Percentiles rank a stretch among this genome's conserved stretches.
Evolutionary conservation across 2,797 vertebrate species (phyloP).

Genomic region (Gymnodraco acuticeps): DNA sequence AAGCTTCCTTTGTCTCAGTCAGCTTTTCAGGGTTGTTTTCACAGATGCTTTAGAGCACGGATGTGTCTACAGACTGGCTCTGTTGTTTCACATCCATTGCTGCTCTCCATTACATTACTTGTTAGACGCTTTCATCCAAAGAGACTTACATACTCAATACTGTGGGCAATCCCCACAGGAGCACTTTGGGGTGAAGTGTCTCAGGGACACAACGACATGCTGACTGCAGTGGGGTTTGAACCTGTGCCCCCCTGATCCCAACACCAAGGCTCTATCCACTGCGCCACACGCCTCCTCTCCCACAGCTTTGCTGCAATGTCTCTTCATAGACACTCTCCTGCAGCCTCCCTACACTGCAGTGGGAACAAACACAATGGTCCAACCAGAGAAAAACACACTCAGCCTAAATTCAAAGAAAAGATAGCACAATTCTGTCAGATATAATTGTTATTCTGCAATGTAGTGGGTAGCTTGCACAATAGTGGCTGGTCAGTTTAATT

Average conservation of each 20-base stretch:
- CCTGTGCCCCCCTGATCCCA: too few relatives aligned
- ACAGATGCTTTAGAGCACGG: constrained; percentile 4
- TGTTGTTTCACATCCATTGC: constrained; percentile 46
- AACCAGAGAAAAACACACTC: constrained; percentile 38
- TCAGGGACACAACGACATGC: too few relatives aligned
- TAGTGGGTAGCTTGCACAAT: neutral
- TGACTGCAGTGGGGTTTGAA: too few relatives aligned
- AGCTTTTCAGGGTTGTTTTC: neutral
- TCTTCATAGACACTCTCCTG: constrained; percentile 41
- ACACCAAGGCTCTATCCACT: too few relatives aligned
- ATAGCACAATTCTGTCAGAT: constrained; percentile 13
- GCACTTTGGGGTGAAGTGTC: too few relatives aligned
- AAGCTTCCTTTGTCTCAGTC: neutral
- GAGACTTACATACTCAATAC: too few relatives aligned
- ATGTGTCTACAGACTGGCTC: constrained; percentile 21
- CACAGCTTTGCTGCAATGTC: constrained; percentile 56
- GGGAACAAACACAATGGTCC: constrained; percentile 50
- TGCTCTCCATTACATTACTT: neutral
- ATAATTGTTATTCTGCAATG: neutral
- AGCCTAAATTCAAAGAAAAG: constrained; percentile 16
- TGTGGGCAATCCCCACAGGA: too few relatives aligned
- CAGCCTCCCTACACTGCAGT: constrained; percentile 49
- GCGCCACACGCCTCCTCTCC: neutral
- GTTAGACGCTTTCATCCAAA: too few relatives aligned
- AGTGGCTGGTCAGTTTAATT: neutral